Base-by-base conservation (phyloP, 1,140 invertebrate species). In the Neodiprion virginianus region DNA sequence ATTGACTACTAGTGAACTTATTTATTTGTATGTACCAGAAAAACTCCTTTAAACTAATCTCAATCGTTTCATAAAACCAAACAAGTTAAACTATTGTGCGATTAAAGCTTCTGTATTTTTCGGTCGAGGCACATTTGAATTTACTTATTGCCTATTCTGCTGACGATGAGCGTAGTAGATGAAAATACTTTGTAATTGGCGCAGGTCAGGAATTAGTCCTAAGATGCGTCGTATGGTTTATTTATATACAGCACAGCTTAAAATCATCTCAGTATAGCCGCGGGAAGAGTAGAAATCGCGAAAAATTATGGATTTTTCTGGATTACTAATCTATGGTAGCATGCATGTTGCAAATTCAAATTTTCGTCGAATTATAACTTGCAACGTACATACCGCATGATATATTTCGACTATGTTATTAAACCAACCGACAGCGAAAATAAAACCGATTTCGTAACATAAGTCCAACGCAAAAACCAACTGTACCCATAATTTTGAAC, bases 251-350 rank as follows among this genome's bases (percentile, higher is more conserved):
- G 50, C 67, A 79, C n/a, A 76, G 61, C 76, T 79, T 53, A 82
- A 78, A 80, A 81, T 79, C 72, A 82, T 84, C 49, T 77, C 77
- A 79, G 53, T 61, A 82, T 80, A 83, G 81, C 82, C 78, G 82
- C 75, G 75, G 79, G 80, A 78, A 81, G 74, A 84, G 79, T 84
- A 85, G 79, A 85, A 86, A 84, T 83, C 82, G 80, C 79, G 75
- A 73, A 81, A 74, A 83, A 84, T 28, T 12, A 23, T 12, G 12
- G 21, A 28, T 69, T 47, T n/a, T 47, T 23, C 47, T 69, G 21
- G 21, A 69, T 69, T 12, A 23, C 14, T 47, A 21, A 7, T 47
- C 21, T 12, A 47, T 47, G 7, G 11, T 69, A 21, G 68, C 8
- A n/a, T 17, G 8, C n/a, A 12, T 69, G 21, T 11, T 69, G 68